Evolutionary conservation across 2,113 vertebrate genomes (phyloP).

Genomic region (Orycteropus afer): DNA sequence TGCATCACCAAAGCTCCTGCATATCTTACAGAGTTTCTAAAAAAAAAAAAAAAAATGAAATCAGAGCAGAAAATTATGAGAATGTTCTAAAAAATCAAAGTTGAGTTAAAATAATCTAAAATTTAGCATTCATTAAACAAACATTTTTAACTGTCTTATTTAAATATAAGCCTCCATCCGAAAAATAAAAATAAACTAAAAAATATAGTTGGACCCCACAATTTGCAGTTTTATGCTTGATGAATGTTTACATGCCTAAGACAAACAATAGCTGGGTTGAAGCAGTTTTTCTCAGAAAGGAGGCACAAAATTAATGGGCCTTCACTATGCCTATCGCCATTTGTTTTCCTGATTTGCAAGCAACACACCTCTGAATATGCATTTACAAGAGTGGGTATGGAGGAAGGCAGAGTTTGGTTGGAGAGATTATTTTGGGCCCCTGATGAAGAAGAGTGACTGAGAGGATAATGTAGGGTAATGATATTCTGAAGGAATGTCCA

Average conservation of each 20-base stretch:
- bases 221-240: conserved; percentile 32
- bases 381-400: conserved; percentile 27
- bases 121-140: neutral
- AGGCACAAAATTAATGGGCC: conserved; percentile 43
- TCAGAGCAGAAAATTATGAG: neutral
- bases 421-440: conserved; percentile 52
- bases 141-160: neutral
- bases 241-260: neutral
- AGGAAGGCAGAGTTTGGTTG: neutral
- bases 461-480: conserved; percentile 65
- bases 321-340: neutral
- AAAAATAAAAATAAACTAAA: neutral
- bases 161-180: neutral
- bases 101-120: neutral
- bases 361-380: conserved; percentile 40
- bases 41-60: conserved; percentile 9
- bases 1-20: too few relatives aligned
- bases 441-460: conserved; percentile 74
- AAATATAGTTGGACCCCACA: neutral
- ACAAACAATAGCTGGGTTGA: conserved; percentile 42
- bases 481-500: conserved; percentile 38
- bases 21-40: neutral
- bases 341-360: conserved; percentile 61
- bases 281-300: conserved; percentile 13
- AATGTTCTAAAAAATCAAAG: neutral